Evolutionary conservation across 2,113 vertebrate genomes (phyloP), one percentile per base, ranked within the genome.

Genomic region (Piprites chloris): DNA sequence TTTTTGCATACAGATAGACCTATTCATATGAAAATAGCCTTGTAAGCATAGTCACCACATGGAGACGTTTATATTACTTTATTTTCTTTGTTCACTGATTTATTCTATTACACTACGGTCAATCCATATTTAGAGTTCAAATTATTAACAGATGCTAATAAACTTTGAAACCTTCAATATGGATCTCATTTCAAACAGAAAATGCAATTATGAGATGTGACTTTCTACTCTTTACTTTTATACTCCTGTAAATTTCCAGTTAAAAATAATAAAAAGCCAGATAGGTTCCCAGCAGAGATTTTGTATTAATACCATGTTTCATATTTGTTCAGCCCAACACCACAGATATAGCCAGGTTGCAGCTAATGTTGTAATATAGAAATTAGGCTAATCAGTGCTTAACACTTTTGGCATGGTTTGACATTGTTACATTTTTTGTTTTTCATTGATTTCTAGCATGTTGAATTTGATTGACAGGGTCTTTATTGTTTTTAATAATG

Each of bases 21-120:
- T 82, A 79, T 91, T 94, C 9, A 3, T 85, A 67, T 90, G 72
- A 55, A 96, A 90, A 94, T 96, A 71, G 24, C 27, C 63, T 80
- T 66, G 12, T 35, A 76, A 89, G 26, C 14, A 8, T 8, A 58
- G 26, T 76, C 81, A 85, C n/a, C 42, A 79, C 46, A 52, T 59
- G 67, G 23, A 91, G 71, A 73, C 35, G 32, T 76, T 49, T 83
- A 22, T 66, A 73, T 42, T 41, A 37, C 50, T 68, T 83, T 61
- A 61, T 12, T 87, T 69, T 65, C 39, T 67, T 93, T 82, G 30
- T 46, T 65, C 67, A 66, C 33, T 66, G 41, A 37, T 42, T 76
- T 73, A 35, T 81, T 85, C 89, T 78, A 62, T 83, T 85, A 50
- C 0, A 1, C 16, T 42, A n/a, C 23, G 14, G 35, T 80, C 56